Evolutionary conservation across 2,113 vertebrate genomes (phyloP).

Genomic region (Trematomus loennbergii): DNA sequence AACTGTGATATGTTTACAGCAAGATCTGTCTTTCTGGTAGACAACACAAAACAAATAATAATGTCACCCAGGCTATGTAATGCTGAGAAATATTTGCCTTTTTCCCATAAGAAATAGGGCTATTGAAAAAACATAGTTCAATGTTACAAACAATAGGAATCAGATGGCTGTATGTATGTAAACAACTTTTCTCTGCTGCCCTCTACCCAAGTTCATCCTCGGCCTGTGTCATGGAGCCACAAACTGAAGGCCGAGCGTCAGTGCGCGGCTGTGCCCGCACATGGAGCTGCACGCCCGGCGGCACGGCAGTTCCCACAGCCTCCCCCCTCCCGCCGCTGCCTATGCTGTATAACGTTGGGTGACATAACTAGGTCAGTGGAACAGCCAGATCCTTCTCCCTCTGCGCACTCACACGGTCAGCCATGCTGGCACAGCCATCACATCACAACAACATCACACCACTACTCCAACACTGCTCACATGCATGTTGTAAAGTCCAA

Average conservation of each 20-base stretch:
- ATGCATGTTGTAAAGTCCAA: background rate
- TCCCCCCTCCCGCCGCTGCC: slow-evolving; percentile 62
- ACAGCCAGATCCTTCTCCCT: slow-evolving; percentile 75
- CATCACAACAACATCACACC: slow-evolving; percentile 74
- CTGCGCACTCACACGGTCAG: slow-evolving; percentile 72
- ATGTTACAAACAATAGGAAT: background rate
- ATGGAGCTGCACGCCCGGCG: slow-evolving; percentile 38
- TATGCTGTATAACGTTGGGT: slow-evolving; percentile 78
- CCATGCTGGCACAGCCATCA: slow-evolving; percentile 76
- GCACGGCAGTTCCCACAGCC: slow-evolving; percentile 49
- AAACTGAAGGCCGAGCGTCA: slow-evolving; percentile 9
- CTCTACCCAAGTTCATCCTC: slow-evolving; percentile 57
- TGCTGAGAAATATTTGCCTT: background rate
- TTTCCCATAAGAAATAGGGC: background rate
- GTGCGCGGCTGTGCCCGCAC: slow-evolving; percentile 41
- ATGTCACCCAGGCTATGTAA: background rate
- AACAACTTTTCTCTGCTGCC: background rate
- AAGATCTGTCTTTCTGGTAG: background rate
- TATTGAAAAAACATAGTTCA: background rate
- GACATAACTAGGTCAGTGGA: slow-evolving; percentile 88
- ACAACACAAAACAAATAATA: background rate
- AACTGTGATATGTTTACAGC: background rate
- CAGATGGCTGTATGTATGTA: background rate
- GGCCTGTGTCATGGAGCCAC: background rate
- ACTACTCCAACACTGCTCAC: slow-evolving; percentile 21